Percentiles rank a stretch among this genome's conserved stretches.
phyloP scores from a whole-genome alignment of 2,888 invertebrate genomes.

The Drosophila austrosaltans region DNA sequence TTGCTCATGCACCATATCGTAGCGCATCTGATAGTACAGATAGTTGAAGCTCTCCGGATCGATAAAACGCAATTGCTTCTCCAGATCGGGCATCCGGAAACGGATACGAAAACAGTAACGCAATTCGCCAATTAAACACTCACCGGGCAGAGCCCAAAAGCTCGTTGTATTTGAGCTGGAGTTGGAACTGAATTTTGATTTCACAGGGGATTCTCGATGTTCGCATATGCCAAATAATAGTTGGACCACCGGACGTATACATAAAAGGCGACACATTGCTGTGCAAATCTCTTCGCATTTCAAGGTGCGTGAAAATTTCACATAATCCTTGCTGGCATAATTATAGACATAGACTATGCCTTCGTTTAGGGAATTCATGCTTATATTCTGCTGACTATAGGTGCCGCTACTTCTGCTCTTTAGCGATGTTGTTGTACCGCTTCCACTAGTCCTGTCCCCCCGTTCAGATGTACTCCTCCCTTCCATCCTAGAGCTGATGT shows the following conservation, averaged over 20 bases:
- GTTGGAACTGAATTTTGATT: not conserved
- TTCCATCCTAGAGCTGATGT: not conserved
- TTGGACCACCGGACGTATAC: not conserved
- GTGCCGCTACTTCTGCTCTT: constrained; percentile 6
- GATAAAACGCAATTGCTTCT: constrained; percentile 81
- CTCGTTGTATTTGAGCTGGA: not conserved
- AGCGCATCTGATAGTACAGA: constrained; percentile 92
- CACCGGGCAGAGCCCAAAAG: constrained; percentile 5
- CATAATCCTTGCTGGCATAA: not conserved
- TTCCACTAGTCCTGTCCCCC: not conserved
- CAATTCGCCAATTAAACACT: constrained; percentile 47
- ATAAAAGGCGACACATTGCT: not conserved
- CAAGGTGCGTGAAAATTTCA: not conserved
- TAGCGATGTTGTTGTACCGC: constrained; percentile 3
- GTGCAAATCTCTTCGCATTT: constrained; percentile 3
- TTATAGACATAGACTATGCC: not conserved
- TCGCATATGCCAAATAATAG: constrained; percentile 2
- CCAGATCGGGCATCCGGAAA: constrained; percentile 87
- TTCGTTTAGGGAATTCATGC: not conserved
- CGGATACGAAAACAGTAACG: constrained; percentile 91
- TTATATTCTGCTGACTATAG: constrained; percentile 1
- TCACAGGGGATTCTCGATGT: not conserved
- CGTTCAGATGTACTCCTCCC: not conserved
- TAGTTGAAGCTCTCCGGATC: constrained; percentile 92
- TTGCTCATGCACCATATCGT: constrained; percentile 91